These are phyloP conservation scores for Aptenodytes patagonicus DNA, from an alignment of 2,113 vertebrate species.

Conservation along the genomic window DNA sequence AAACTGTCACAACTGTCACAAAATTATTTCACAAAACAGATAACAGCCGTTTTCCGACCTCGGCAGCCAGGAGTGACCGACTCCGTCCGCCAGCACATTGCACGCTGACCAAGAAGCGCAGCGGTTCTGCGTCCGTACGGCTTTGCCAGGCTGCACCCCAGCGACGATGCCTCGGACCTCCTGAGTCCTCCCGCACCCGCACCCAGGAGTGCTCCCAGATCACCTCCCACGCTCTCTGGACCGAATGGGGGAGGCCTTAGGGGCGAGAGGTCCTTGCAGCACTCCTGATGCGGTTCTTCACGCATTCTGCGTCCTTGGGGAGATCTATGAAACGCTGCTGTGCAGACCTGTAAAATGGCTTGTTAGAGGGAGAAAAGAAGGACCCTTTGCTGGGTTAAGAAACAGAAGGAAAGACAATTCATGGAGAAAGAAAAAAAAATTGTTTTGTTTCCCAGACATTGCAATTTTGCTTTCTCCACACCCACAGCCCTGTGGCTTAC, in stretches of 20 bases:
- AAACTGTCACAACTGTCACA: neutral
- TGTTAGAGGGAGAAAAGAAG: neutral
- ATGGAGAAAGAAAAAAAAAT: neutral
- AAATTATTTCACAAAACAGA: neutral
- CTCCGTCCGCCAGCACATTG: accelerated
- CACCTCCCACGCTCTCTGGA: neutral
- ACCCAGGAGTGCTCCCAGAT: neutral
- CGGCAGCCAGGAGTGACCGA: accelerated
- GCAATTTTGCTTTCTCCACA: neutral
- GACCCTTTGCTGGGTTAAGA: neutral
- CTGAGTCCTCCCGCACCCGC: accelerated
- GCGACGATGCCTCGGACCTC: accelerated
- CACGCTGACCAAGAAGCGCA: accelerated
- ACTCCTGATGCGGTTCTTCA: accelerated
- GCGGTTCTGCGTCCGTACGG: accelerated
- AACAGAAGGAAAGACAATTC: neutral
- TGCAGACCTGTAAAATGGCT: neutral
- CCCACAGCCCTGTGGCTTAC: neutral
- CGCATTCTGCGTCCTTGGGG: accelerated
- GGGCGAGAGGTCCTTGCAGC: accelerated
- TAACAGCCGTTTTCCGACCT: neutral
- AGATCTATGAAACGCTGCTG: neutral
- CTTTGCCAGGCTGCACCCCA: neutral
- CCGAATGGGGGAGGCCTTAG: accelerated
- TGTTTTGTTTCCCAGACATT: neutral